Base-by-base conservation (phyloP, 2,113 vertebrate genomes). In the Myotis davidii region DNA sequence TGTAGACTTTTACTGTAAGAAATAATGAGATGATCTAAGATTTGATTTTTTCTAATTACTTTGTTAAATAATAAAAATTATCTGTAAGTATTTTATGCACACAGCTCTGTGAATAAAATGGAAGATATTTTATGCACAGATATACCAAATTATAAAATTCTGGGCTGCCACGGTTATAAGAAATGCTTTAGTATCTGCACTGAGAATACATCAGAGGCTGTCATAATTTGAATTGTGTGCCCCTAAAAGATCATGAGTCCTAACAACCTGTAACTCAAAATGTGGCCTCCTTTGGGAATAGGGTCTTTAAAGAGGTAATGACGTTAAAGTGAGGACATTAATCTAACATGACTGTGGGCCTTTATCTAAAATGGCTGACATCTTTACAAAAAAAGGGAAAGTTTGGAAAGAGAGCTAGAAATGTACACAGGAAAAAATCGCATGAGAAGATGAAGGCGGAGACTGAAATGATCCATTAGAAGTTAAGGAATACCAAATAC, bases 1-100 rank as follows among this genome's bases (percentile, higher is more conserved):
- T 77, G 2, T 70, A n/a, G 29, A 45, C 18, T 52, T 92, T 52
- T 85, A n/a, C 27, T 65, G 74, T 95, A 84, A 91, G 34, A 98
- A 97, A 96, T 96, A 89, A 96, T 73, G 29, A 93, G 6, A 39
- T 79, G n/a, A 32, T 48, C 4, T 95, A 96, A 88, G 76, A 39
- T 61, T 2, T 0, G 83, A 61, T 83, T 82, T 50, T 29, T 92
- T 87, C 37, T 25, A 37, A 6, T 29, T 76, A 52, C 0, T 21
- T 17, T 18, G 95, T 90, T 73, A 90, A 84, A 85, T 85, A 94
- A 23, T 88, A 61, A 12, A 61, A 64, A 29, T 64, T 27, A 27
- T 13, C 25, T 64, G 79, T 94, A 45, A 54, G 45, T 39, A 64
- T 64, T 8, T 27, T 92, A 39, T 0, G 16, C 56, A n/a, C 11